A percentile compares a stretch with the other conserved stretches of the same genome.
These are phyloP conservation scores for Oreochromis mossambicus DNA, from an alignment of 2,797 vertebrate species.

Conservation along the genomic window DNA sequence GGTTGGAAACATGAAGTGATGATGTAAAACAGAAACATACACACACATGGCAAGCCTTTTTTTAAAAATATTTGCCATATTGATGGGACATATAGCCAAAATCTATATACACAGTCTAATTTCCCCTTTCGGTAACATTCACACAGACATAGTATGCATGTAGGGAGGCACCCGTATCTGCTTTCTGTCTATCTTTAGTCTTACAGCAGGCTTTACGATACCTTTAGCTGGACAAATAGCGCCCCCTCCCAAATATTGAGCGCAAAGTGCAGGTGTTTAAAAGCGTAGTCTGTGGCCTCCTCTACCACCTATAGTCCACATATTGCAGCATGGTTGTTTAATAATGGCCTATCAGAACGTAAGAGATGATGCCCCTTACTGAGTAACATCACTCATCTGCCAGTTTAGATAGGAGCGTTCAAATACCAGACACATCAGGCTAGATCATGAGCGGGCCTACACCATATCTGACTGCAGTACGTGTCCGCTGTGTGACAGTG, in stretches of 20 bases:
- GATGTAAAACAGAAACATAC: background rate
- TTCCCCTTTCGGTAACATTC: background rate
- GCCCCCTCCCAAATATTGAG: constrained; percentile 44
- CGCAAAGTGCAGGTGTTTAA: constrained; percentile 22
- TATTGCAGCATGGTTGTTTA: background rate
- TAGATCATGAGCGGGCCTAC: background rate
- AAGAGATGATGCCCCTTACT: background rate
- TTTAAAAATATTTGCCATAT: background rate
- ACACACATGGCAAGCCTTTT: background rate
- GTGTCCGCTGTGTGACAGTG: constrained; percentile 30
- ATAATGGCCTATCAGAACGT: background rate
- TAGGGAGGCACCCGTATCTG: background rate
- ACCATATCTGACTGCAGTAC: background rate
- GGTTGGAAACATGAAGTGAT: background rate
- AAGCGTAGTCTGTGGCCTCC: constrained; percentile 16
- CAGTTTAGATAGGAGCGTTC: background rate
- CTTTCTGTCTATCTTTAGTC: background rate
- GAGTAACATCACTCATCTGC: background rate
- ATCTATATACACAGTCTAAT: background rate
- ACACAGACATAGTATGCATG: background rate
- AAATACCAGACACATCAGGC: background rate
- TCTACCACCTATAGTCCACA: background rate
- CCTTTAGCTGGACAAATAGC: constrained; percentile 26
- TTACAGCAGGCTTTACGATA: background rate
- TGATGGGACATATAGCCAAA: background rate